Evolutionary conservation across 2,113 vertebrate genomes (phyloP).

Genomic region (Bujurquina vittata): DNA sequence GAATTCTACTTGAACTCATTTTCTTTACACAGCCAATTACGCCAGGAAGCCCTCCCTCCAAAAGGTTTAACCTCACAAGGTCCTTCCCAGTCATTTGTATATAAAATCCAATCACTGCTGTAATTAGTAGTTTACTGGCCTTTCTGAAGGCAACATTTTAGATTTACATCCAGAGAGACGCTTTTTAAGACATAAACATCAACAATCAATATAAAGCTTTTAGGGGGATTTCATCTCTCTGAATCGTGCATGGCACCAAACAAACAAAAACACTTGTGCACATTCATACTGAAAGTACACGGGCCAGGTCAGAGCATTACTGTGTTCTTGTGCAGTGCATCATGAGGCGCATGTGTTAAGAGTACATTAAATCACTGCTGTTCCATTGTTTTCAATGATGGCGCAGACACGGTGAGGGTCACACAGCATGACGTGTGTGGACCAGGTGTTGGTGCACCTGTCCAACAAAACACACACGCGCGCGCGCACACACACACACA

Average conservation of each 20-base stretch:
- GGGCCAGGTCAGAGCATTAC: background rate
- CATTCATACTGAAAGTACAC: background rate
- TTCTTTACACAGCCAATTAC: conserved; percentile 53
- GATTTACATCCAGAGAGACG: background rate
- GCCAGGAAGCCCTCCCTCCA: conserved; percentile 10
- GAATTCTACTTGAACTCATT: conserved; percentile 42
- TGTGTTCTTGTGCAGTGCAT: background rate
- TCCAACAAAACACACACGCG: conserved; percentile 1
- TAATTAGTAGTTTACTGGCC: conserved; percentile 26
- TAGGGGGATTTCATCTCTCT: background rate
- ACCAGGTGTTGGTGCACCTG: conserved; percentile 54
- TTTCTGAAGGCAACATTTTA: background rate
- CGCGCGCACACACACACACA: background rate
- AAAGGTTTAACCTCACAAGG: conserved; percentile 41
- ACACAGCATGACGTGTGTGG: background rate
- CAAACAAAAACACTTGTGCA: background rate
- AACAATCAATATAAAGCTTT: background rate
- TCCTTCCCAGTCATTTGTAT: conserved; percentile 35
- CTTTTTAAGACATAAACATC: background rate
- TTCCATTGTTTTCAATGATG: background rate
- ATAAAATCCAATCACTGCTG: conserved; percentile 21
- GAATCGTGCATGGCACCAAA: too few species aligned
- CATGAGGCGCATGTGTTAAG: background rate
- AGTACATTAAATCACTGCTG: conserved; percentile 2
- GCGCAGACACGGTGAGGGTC: conserved; percentile 9